These are phyloP conservation scores for Apis florea DNA, from an alignment of 1,140 invertebrate species.

Conservation along the genomic window DNA sequence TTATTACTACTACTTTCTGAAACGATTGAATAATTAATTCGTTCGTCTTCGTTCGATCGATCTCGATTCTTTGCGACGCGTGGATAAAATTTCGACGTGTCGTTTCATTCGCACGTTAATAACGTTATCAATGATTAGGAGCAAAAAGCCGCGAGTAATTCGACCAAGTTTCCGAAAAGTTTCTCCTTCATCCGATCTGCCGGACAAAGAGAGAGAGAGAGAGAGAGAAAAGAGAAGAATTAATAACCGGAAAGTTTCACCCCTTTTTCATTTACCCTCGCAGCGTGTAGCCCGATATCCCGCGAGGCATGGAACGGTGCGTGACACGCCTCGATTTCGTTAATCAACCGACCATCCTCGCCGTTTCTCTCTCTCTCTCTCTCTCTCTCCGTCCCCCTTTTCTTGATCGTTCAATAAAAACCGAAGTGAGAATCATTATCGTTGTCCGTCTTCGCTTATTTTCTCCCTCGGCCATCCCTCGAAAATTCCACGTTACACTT, in stretches of 20 bases:
- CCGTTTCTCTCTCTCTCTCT: neutral
- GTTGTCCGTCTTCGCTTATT: conserved; percentile 9
- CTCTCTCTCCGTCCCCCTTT: too few species aligned
- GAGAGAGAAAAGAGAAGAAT: conserved; percentile 40
- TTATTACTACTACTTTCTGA: too few species aligned
- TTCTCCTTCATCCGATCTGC: too few species aligned
- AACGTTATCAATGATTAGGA: conserved; percentile 42
- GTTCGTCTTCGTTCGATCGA: too few species aligned
- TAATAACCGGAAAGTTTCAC: conserved; percentile 61
- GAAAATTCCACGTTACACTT: conserved; percentile 1
- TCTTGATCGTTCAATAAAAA: conserved; percentile 34
- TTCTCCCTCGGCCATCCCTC: neutral
- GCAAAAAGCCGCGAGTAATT: conserved; percentile 37
- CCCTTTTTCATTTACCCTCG: conserved; percentile 29
- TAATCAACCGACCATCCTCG: conserved; percentile 30
- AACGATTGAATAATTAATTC: too few species aligned
- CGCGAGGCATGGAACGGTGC: conserved; percentile 14
- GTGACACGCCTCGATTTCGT: conserved; percentile 43
- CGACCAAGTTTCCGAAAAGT: conserved; percentile 52
- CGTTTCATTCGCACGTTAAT: neutral
- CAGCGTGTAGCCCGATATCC: conserved; percentile 15
- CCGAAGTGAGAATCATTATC: conserved; percentile 28
- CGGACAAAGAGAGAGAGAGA: too few species aligned
- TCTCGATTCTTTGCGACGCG: neutral
- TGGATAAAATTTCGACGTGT: neutral